Evolutionary conservation across 2,113 vertebrate species (phyloP), one percentile per base, ranked within the genome.

Genomic region (Drymodes brunneopygia): DNA sequence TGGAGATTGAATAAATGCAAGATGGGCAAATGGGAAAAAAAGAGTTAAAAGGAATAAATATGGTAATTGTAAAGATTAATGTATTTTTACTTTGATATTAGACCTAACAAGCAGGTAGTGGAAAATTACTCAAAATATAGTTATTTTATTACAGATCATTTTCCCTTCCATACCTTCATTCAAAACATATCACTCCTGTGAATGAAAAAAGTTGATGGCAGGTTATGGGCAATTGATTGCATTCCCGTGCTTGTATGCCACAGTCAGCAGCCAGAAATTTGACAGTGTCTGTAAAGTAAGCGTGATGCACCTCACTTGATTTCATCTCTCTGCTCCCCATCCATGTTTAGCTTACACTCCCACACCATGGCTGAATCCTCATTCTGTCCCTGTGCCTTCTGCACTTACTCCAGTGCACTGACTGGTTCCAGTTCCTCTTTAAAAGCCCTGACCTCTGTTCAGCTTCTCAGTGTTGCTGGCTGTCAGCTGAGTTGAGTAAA

Each of bases 21-120:
- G 58, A 91, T 66, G 51, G 73, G 67, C 80, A 94, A 94, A 93
- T 89, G 86, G 74, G 81, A 90, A 88, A 75, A 75, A 86, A 62
- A 90, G 73, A 84, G 70, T 88, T 92, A 90, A 90, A 77, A 94
- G 48, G 35, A 69, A 94, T 93, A 97, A 96, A 96, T 94, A 92
- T 75, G 94, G 88, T 92, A 92, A 94, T 90, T 90, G 60, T 97
- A 79, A 89, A 92, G 83, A 86, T 86, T 33, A 96, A 62, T 82
- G 31, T 83, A 90, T 94, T 96, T 96, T 83, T 91, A 81, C 82
- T 86, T 81, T 70, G 38, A 66, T 92, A 83, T 92, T 81, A 93
- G 42, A 57, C 23, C 2, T 94, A 96, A 73, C 60, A 92, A 88
- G 67, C 51, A 90, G 64, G 42, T 92, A 83, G 79, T 83, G 75